Evolutionary conservation across 2,797 vertebrate species (phyloP).

Genomic region (Microcaecilia unicolor): DNA sequence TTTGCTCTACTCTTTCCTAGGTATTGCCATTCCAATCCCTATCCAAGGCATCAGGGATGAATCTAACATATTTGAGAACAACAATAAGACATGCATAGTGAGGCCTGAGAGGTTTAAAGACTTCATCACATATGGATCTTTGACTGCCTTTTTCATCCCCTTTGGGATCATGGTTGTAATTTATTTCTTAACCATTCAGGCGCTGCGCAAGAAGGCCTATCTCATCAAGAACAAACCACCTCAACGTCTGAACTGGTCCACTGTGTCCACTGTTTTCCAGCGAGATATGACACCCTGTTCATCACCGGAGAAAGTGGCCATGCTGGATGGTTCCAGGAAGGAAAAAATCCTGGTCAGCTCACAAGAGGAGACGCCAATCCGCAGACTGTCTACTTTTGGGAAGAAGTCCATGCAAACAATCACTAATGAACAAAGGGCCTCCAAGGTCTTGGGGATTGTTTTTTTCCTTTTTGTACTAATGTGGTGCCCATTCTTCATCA

Average conservation of each 20-base stretch:
- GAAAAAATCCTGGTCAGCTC: conserved; percentile 36
- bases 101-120: conserved; percentile 70
- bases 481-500: conserved; percentile 98
- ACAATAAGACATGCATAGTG: conserved; percentile 76
- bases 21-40: conserved; percentile 86
- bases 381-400: conserved; percentile 74
- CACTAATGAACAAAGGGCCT: conserved; percentile 90
- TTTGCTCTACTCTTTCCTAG: conserved; percentile 48
- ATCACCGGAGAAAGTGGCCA: conserved; percentile 62
- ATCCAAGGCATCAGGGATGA: conserved; percentile 76
- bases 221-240: conserved; percentile 71
- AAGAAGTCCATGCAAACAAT: conserved; percentile 91
- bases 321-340: conserved; percentile 52
- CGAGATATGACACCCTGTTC: conserved; percentile 48
- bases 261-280: conserved; percentile 78
- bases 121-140: conserved; percentile 88
- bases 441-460: conserved; percentile 92
- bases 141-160: conserved; percentile 86
- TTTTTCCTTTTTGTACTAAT: conserved; percentile 92
- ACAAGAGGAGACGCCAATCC: conserved; percentile 47
- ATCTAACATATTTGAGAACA: conserved; percentile 53
- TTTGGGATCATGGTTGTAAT: conserved; percentile 90
- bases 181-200: conserved; percentile 86
- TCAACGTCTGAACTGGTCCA: conserved; percentile 64
- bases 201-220: conserved; percentile 81